Conservation (phyloP, 2,113 vertebrate species). For the Dasyprocta punctata region DNA sequence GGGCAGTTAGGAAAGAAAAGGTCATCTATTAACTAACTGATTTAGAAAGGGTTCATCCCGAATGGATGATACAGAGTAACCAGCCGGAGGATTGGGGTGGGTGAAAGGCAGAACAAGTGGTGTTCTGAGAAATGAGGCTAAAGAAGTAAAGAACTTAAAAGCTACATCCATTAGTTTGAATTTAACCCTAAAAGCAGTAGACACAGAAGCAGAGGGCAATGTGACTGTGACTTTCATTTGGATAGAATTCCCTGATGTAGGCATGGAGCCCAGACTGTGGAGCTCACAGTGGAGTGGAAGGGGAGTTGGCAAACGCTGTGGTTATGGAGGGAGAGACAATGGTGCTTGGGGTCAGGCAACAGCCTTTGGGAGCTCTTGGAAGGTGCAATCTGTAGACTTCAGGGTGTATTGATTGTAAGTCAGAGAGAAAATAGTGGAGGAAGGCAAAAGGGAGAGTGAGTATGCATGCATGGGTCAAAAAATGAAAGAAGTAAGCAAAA, state of each 20-base stretch:
- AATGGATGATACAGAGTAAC: not conserved
- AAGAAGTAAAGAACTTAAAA: not conserved
- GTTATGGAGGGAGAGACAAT: not conserved
- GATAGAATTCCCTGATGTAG: too few relatives aligned
- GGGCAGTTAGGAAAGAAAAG: not conserved
- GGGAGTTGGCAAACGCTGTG: not conserved
- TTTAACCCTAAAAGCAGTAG: not conserved
- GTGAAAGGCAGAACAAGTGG: not conserved
- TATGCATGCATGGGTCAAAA: not conserved
- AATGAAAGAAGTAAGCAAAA: too few relatives aligned
- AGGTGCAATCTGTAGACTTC: not conserved
- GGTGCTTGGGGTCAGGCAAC: not conserved
- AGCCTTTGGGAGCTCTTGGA: not conserved
- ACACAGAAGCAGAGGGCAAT: not conserved
- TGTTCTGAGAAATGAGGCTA: not conserved
- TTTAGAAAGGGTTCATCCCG: not conserved
- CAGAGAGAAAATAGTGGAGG: not conserved
- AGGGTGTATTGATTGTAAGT: not conserved
- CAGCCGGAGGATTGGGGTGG: rapidly evolving
- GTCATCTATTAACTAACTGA: not conserved
- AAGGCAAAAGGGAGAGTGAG: not conserved
- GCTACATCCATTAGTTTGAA: not conserved
- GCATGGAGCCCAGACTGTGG: not conserved
- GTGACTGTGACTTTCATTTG: not conserved
- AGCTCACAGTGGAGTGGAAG: not conserved